Conservation (phyloP, 2,888 invertebrate genomes). For the Parapristionchus giblindavisi region DNA sequence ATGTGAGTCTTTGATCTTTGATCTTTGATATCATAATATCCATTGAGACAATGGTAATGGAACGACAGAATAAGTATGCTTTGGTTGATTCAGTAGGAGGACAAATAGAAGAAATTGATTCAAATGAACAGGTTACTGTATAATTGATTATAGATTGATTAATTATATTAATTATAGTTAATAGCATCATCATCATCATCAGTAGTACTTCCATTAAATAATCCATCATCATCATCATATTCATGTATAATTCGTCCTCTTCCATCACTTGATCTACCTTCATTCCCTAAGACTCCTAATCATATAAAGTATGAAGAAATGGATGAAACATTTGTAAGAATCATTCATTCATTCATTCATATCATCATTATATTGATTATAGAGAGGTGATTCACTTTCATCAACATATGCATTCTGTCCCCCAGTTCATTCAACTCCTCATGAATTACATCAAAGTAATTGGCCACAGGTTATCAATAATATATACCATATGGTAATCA, state of each 20-base stretch:
- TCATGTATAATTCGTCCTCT: no score
- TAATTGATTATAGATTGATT: not conserved
- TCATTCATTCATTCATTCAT: not conserved
- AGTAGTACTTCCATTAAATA: not conserved
- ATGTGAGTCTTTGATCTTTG: not conserved
- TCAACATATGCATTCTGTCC: conserved; percentile 19
- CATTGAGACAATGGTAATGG: conserved; percentile 25
- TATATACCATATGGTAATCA: no score
- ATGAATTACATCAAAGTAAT: conserved; percentile 1
- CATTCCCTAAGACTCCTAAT: not conserved
- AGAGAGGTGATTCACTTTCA: no score
- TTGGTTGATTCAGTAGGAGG: not conserved
- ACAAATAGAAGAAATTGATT: not conserved
- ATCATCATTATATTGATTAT: no score
- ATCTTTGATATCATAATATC: no score
- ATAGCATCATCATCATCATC: not conserved
- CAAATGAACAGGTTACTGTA: not conserved
- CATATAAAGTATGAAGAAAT: no score
- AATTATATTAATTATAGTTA: not conserved
- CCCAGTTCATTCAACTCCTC: conserved; percentile 28
- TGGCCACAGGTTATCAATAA: not conserved
- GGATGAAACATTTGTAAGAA: not conserved
- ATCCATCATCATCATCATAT: no score
- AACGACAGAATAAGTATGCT: conserved; percentile 14
- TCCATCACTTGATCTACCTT: no score